Evolutionary conservation across 2,113 vertebrate species (phyloP), one percentile per base, ranked within the genome.

Genomic region (Nerophis lumbriciformis): DNA sequence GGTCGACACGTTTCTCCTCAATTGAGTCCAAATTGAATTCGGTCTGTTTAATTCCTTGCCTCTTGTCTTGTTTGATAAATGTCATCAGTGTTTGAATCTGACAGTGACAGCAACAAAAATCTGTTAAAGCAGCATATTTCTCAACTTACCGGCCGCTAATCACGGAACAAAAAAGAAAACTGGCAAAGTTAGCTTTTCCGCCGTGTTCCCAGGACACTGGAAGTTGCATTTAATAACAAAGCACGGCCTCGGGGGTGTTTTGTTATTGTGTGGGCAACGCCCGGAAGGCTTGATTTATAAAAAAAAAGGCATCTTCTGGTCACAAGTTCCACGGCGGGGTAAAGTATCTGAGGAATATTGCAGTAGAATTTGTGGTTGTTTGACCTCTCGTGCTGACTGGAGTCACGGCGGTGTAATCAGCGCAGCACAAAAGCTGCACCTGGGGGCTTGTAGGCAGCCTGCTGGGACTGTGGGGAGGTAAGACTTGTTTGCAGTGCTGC

Each of bases 401-500:
- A 15, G 60, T 55, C 64, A 38, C 37, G 15, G 39, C 6, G 47
- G 21, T 53, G 57, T 65, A 64, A 72, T 52, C 15, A 59, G 50
- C 54, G 45, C 44, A 38, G 51, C 58, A 36, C 50, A 61, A 28
- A 38, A 13, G 8, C 39, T 63, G 58, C 54, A 66, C 53, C 65
- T 47, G n/a, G 63, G 74, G 62, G 68, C 60, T 53, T 71, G 61
- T 50, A 58, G 50, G 42, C 37, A 53, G 39, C 71, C 54, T 66
- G 48, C 16, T 21, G 72, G 70, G 75, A 78, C 59, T 64, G 59
- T 63, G 54, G 68, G 42, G 51, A 57, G 52, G 51, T 58, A 63
- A 61, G 65, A 77, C 70, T 19, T 65, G 52, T 69, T 63, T 76
- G 67, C 53, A 54, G 67, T 63, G 54, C 48, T 53, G 65, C 53